Evolutionary conservation across 2,888 invertebrate species (phyloP), one percentile per base, ranked within the genome.

Genomic region (Uropetala carovei): DNA sequence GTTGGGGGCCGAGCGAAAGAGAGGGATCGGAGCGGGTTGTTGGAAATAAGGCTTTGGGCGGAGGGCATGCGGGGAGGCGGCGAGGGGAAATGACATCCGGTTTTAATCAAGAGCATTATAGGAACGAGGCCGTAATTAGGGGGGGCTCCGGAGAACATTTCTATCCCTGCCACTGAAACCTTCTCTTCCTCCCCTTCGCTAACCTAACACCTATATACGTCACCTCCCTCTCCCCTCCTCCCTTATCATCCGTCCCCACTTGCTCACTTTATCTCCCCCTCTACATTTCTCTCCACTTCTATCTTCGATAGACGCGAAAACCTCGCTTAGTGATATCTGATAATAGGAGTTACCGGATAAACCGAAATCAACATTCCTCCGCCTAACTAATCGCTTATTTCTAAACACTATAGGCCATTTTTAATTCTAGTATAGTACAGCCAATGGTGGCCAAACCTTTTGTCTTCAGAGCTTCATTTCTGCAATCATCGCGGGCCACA

Each of bases 101-200:
- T 89, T 89, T 89, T 89, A 89, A 89, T 89, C 89, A 89, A 89
- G 43, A 89, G 89, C 89, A 89, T 89, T 89, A 89, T 89, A 64
- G 89, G 89, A 89, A 89, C 64, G 89, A 68, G 59, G 89, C 68
- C 89, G 89, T 89, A 64, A 89, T 89, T 89, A 89, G 89, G 89
- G 86, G 57, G n/a, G 64, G 89, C 16, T 30, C 27, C 58, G 57
- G 85, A 59, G 30, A 16, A 27, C 86, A n/a, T 18, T 27, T 64
- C 89, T 43, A 30, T 43, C 64, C 60, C 43, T 59, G n/a, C 57
- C n/a, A 58, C 83, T 75, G 27, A n/a, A 75, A 75, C 75, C 75
- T n/a, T 27, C 75, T 75, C 27, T n/a, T 64, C 68, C 68, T 10
- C 43, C 75, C 75, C 75, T 27, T 58, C 75, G n/a, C 27, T 75